Conservation (phyloP, 2,888 invertebrate species). For the Apeira syringaria region DNA sequence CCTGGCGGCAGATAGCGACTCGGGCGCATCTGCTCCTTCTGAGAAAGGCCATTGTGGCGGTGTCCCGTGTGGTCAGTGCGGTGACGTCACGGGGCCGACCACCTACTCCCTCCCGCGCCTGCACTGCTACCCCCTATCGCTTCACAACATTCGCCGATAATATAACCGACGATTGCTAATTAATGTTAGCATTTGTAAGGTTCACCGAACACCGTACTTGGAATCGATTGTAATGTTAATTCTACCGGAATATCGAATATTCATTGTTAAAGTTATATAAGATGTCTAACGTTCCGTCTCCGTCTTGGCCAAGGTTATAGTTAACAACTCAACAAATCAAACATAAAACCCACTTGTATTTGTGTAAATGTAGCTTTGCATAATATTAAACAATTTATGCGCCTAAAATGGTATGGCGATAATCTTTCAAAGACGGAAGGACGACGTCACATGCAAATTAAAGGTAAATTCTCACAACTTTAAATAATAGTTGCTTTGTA, state of each 20-base stretch:
- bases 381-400: conserved; percentile 15
- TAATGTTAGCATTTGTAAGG: conserved; percentile 38
- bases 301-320: conserved; percentile 28
- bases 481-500: neutral
- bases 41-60: conserved; percentile 79
- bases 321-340: conserved; percentile 11
- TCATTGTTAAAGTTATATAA: conserved; percentile 13
- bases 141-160: conserved; percentile 32
- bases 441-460: conserved; percentile 6
- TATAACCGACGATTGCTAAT: conserved; percentile 44
- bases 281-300: conserved; percentile 14
- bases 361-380: conserved; percentile 13
- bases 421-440: neutral
- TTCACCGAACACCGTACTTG: conserved; percentile 32
- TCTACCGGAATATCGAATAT: conserved; percentile 13
- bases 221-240: conserved; percentile 33
- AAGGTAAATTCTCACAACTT: conserved; percentile 14
- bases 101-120: conserved; percentile 64
- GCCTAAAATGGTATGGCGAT: neutral
- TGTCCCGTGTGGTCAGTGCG: conserved; percentile 75
- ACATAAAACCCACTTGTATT: conserved; percentile 17
- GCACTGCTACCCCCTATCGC: conserved; percentile 19
- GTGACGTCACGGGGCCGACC: conserved; percentile 82
- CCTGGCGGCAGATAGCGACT: conserved; percentile 63
- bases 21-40: conserved; percentile 79